Base-by-base conservation (phyloP, 2,113 vertebrate genomes). In the Lichenostomus cassidix region DNA sequence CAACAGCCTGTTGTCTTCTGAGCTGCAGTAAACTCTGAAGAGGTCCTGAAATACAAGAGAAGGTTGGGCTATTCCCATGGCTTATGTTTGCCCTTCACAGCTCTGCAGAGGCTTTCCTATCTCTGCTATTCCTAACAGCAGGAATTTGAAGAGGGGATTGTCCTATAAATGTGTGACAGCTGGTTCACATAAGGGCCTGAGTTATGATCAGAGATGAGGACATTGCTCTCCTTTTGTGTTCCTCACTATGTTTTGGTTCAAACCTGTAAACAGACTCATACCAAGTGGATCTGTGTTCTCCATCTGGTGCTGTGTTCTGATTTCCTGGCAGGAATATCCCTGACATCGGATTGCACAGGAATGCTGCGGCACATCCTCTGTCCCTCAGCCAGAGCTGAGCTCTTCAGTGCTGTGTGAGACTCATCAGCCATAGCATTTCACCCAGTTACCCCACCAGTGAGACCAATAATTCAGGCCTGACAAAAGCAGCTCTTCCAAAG, bases 281-380 rank as follows among this genome's bases (percentile, higher is more conserved):
- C 44, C 9, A 14, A 93, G 73, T 35, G 28, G 90, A 83, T 93
- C 85, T 89, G 76, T 35, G 2, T 17, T 88, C 79, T 81, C 93
- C 93, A 91, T 90, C 90, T 93, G 94, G 79, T 50, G 73, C 60
- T 33, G 56, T 68, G 85, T 31, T 60, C 77, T 79, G n/a, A 12
- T 68, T 94, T 95, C 95, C 90, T 93, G 92, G 92, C 85, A 88
- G 94, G 88, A 94, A 71, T 59, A 86, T 35, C 65, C 73, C 73
- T 60, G 78, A 84, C 89, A 73, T 64, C 0, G 2, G 69, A 42
- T 5, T 49, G 64, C 3, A 0, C 42, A 69, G 88, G 91, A 93
- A 95, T 73, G 84, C 64, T 79, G 79, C 83, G n/a, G 79, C 37
- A 6, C 3, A 21, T 60, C 86, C 3, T 15, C 71, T 1, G 0